Evolutionary conservation across 1,140 invertebrate species (phyloP), one percentile per base, ranked within the genome.

Genomic region (Anastatus disparis): DNA sequence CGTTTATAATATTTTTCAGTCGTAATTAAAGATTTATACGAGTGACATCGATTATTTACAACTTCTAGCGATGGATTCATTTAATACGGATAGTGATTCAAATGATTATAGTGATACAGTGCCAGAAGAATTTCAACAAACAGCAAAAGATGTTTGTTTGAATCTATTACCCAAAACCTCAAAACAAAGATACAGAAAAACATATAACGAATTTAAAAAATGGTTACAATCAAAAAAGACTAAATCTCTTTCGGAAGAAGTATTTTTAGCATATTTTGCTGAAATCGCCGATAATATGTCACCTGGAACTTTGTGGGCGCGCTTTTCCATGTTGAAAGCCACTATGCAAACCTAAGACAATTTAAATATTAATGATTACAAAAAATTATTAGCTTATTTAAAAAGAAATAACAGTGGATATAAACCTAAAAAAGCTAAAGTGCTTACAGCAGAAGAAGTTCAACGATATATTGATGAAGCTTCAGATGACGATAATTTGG

Each of bases 201-300:
- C 59, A 10, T 71, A 68, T 29, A 38, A 69, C 9, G 9, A 71
- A 29, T 74, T 74, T 42, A 63, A 29, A 12, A 48, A 63, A 6
- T 74, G 69, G 69, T 8, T 38, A 53, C 13, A 69, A 27, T 17
- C 8, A 17, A 75, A 75, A 10, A 61, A 74, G 27, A 64, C 52
- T 12, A 70, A 72, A 27, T 75, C 74, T 12, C 77, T 75, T 38
- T 61, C 72, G 9, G 76, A 81, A 70, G 66, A 72, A 56, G 68
- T 76, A 3, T 44, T 79, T 9, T 48, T 81, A 8, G 70, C 58
- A 9, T 81, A 81, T 72, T 81, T 78, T 46, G 29, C 66, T 26
- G 65, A 75, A 69, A 63, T 80, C 24, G 62, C 75, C 3, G 68
- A 71, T 35, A 75, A 26, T 38, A 65, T 70, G 7, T 75, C 75